phyloP scores from a whole-genome alignment of 2,888 invertebrate species.

The Dichetophora obliterata region DNA sequence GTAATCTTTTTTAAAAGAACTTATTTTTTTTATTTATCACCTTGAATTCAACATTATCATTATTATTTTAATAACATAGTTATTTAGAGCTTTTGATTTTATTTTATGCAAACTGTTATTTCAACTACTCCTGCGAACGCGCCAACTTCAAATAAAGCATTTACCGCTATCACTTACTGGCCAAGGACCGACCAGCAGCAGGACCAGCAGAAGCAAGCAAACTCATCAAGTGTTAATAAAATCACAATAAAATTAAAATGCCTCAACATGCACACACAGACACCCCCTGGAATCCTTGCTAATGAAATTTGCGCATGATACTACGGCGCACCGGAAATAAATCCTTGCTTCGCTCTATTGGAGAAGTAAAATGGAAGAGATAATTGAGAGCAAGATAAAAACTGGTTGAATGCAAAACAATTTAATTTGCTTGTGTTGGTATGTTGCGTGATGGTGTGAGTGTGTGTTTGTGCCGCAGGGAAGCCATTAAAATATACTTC shows the following conservation, averaged over 20 bases:
- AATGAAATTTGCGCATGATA: slow-evolving; percentile 48
- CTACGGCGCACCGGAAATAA: slow-evolving; percentile 24
- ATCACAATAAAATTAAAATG: slow-evolving; percentile 45
- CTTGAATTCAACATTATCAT: neutral
- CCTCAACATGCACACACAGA: slow-evolving; percentile 37
- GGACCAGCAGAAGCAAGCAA: slow-evolving; percentile 42
- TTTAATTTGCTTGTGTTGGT: neutral
- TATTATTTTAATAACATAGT: neutral
- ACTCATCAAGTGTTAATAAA: slow-evolving; percentile 44
- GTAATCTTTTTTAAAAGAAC: slow-evolving; percentile 12
- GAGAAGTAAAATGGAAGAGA: neutral
- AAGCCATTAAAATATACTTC: neutral
- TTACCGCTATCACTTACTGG: neutral
- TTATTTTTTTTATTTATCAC: neutral
- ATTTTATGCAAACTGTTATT: neutral
- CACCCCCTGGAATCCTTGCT: slow-evolving; percentile 39
- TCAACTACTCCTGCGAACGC: slow-evolving; percentile 16
- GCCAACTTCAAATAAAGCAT: slow-evolving; percentile 37
- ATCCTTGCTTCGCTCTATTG: slow-evolving; percentile 14
- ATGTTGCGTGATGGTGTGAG: neutral
- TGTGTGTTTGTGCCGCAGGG: neutral
- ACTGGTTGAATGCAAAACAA: slow-evolving; percentile 12
- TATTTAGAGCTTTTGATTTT: neutral
- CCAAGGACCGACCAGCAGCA: slow-evolving; percentile 39
- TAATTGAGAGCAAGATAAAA: slow-evolving; percentile 29